These are phyloP conservation scores for Andrena trimmerana DNA, from an alignment of 2,888 invertebrate species.

Conservation along the genomic window DNA sequence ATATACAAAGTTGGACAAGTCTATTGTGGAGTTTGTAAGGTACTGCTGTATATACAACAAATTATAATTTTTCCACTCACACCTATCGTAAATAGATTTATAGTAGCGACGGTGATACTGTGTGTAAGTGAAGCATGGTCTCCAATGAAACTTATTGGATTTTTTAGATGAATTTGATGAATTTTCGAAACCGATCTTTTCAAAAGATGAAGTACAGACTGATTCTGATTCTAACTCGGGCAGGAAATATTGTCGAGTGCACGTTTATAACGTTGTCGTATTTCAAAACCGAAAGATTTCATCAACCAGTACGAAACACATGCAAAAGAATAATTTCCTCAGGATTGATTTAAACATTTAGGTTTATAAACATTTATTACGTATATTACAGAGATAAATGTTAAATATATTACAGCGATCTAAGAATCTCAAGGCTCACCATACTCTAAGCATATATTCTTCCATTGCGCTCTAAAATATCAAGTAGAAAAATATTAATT, in stretches of 20 bases:
- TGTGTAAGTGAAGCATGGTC: too few species aligned
- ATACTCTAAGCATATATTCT: not conserved
- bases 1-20: too few species aligned
- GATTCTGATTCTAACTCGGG: too few species aligned
- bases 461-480: constrained; percentile 10
- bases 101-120: too few species aligned
- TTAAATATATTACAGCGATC: constrained; percentile 62
- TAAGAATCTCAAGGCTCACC: constrained; percentile 14
- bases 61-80: too few species aligned
- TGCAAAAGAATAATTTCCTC: not conserved
- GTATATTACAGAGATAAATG: constrained; percentile 60
- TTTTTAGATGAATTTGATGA: not conserved
- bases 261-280: too few species aligned
- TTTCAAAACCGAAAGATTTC: not conserved
- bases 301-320: not conserved
- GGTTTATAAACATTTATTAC: constrained; percentile 44
- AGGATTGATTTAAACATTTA: not conserved
- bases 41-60: too few species aligned
- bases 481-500: constrained; percentile 46
- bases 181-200: not conserved
- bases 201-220: not conserved
- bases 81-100: too few species aligned
- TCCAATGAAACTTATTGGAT: too few species aligned
- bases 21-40: too few species aligned
- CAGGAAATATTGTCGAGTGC: too few species aligned